Percentiles rank a stretch among this genome's conserved stretches.
Conservation (phyloP, 2,888 invertebrate species). For the Drosophila neutralis region DNA sequence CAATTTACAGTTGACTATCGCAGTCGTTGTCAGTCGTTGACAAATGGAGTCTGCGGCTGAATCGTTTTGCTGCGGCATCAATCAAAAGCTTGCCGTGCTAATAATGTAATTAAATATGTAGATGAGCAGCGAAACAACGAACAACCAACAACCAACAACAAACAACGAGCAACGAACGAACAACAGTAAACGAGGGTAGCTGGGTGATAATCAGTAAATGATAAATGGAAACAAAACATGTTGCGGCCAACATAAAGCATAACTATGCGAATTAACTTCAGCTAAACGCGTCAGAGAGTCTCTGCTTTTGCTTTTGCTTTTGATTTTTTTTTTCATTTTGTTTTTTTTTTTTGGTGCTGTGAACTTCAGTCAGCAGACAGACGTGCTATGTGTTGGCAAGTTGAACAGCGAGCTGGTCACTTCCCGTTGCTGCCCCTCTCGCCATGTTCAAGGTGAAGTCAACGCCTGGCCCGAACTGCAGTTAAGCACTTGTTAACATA, state of each 20-base stretch:
- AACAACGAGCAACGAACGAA: constrained; percentile 7
- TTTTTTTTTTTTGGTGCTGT: not conserved
- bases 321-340: not conserved
- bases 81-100: constrained; percentile 74
- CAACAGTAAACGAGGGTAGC: constrained; percentile 56
- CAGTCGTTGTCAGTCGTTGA: not conserved
- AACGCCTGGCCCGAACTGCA: constrained; percentile 66
- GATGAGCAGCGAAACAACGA: constrained; percentile 37
- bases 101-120: constrained; percentile 82
- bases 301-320: not conserved
- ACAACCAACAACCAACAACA: constrained; percentile 13
- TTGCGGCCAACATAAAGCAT: constrained; percentile 51
- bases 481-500: constrained; percentile 82
- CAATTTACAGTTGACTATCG: constrained; percentile 22
- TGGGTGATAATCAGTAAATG: constrained; percentile 77
- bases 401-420: constrained; percentile 21
- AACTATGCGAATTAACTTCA: constrained; percentile 69
- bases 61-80: constrained; percentile 73
- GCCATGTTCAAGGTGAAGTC: constrained; percentile 66
- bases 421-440: constrained; percentile 26
- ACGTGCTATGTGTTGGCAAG: not conserved
- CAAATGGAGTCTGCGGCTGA: constrained; percentile 41
- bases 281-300: constrained; percentile 65
- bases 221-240: constrained; percentile 75
- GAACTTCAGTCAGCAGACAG: not conserved